Evolutionary conservation across 2,888 invertebrate genomes (phyloP), one percentile per base, ranked within the genome.

Genomic region (Andrena haemorrhoa): DNA sequence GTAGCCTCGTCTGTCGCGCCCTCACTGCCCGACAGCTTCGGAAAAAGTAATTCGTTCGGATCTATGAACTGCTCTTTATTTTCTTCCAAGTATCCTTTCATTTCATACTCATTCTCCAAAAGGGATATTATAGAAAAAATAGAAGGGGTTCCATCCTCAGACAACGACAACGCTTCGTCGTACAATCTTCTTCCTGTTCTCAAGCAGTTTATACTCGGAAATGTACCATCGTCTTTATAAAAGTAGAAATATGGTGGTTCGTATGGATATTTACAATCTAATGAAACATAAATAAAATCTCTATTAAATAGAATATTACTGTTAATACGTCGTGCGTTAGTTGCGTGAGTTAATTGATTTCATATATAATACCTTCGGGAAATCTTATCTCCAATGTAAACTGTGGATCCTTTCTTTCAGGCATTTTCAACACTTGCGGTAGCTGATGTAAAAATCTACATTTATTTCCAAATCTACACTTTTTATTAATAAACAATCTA

Each of bases 341-440:
- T 47, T 41, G 31, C 26, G 65, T 20, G 41, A 68, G n/a, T 74
- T 70, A 71, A 69, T 58, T 64, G 26, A 63, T 26, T 76, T 76
- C 68, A 47, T 63, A 56, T 78, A 73, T 89, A 72, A 73, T 90
- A 90, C 95, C 95, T 85, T 95, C 95, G 0, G 96, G 96, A 94
- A 97, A 97, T 86, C 97, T 95, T 88, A 98, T 95, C 95, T 97
- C 97, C 89, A 97, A 94, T 91, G 96, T 95, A 94, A 97, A 95
- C 89, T 93, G 92, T 73, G 89, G 76, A 83, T 92, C 89, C 49
- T 88, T 87, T 76, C 89, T 94, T 26, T 92, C 93, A 35, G 93
- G 92, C 76, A 87, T 87, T 49, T 94, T 94, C 58, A 88, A 75
- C 61, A 93, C 92, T 60, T 94, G 91, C 35, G 95, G 95, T 49